Percentiles rank a stretch among this genome's conserved stretches.
These are phyloP conservation scores for Drosophila prolongata DNA, from an alignment of 2,888 invertebrate species.

Conservation along the genomic window DNA sequence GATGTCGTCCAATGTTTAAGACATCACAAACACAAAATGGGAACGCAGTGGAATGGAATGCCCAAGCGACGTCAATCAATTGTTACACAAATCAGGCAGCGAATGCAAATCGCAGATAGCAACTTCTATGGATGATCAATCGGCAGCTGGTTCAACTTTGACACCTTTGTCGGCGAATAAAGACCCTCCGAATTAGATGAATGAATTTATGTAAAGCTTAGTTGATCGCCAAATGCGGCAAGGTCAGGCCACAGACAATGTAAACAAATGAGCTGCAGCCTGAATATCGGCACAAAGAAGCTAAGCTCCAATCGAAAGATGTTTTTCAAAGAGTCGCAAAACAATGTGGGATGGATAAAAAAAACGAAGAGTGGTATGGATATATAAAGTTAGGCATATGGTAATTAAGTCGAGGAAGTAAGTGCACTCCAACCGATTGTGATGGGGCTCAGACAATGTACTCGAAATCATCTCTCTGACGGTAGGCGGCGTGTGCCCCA, in stretches of 20 bases:
- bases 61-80: conserved; percentile 48
- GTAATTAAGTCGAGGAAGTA: conserved; percentile 78
- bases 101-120: conserved; percentile 44
- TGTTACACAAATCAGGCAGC: conserved; percentile 65
- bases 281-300: conserved; percentile 34
- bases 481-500: conserved; percentile 48
- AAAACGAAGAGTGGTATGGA: not conserved
- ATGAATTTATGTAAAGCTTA: conserved; percentile 56
- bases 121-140: conserved; percentile 64
- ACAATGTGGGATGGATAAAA: conserved; percentile 9
- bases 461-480: conserved; percentile 55
- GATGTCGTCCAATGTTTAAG: conserved; percentile 49
- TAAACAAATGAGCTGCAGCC: conserved; percentile 54
- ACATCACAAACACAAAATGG: conserved; percentile 45
- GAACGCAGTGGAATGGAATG: conserved; percentile 53
- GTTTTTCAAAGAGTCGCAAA: conserved; percentile 14
- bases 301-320: conserved; percentile 20
- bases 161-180: conserved; percentile 68
- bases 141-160: conserved; percentile 50
- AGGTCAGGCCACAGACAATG: conserved; percentile 58
- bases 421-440: conserved; percentile 50
- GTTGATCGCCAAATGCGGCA: conserved; percentile 56
- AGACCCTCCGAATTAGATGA: conserved; percentile 12
- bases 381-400: conserved; percentile 16
- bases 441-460: conserved; percentile 63